Conservation (phyloP, 2,888 invertebrate species). For the Lasioglossum oenotherae region DNA sequence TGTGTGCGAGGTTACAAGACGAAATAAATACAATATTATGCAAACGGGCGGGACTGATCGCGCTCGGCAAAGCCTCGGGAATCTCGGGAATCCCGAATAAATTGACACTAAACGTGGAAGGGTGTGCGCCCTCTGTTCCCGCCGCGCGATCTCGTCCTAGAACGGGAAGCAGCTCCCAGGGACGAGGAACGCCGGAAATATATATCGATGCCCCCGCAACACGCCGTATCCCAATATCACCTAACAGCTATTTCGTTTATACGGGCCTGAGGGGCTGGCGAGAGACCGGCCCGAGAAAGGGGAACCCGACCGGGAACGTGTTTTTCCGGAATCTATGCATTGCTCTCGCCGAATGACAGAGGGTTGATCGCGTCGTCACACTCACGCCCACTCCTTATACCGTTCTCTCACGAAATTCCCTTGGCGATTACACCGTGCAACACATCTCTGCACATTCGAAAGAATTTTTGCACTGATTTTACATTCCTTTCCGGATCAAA, state of each 20-base stretch:
- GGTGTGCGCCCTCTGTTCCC: conserved; percentile 55
- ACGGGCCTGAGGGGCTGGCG: conserved; percentile 56
- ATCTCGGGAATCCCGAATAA: conserved; percentile 85
- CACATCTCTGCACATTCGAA: background rate
- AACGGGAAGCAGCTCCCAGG: conserved; percentile 37
- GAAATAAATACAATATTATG: conserved; percentile 85
- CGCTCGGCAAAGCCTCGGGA: conserved; percentile 82
- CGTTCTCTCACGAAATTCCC: background rate
- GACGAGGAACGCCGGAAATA: conserved; percentile 64
- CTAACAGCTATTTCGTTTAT: conserved; percentile 83
- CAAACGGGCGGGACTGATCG: conserved; percentile 83
- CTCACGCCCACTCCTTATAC: conserved; percentile 20
- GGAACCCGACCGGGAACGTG: conserved; percentile 52
- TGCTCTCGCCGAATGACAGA: conserved; percentile 65
- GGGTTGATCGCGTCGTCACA: conserved; percentile 43
- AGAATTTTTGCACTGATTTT: too few relatives aligned
- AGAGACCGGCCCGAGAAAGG: conserved; percentile 42
- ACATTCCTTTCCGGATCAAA: too few relatives aligned
- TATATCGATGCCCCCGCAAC: conserved; percentile 76
- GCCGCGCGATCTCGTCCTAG: conserved; percentile 47
- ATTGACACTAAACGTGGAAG: conserved; percentile 84
- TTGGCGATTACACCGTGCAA: background rate
- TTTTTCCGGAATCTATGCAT: conserved; percentile 76
- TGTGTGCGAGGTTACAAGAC: conserved; percentile 81
- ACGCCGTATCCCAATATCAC: conserved; percentile 81